Percentiles rank a stretch among this genome's conserved stretches.
Conservation (phyloP, 1,140 invertebrate species). For the Paraescarpia echinospica region DNA sequence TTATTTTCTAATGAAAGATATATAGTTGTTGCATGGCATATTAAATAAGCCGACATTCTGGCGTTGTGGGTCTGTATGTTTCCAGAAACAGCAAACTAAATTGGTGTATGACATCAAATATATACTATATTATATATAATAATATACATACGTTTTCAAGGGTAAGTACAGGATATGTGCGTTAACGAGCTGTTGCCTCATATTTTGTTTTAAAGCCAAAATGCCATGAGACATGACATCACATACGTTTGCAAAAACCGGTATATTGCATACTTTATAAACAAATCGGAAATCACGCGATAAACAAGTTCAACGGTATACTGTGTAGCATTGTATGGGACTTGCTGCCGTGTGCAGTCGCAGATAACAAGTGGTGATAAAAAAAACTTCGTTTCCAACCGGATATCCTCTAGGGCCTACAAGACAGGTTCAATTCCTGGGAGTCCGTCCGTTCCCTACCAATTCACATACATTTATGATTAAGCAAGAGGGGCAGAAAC, state of each 20-base stretch:
- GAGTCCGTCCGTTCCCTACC: neutral
- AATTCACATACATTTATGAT: neutral
- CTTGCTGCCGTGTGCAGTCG: neutral
- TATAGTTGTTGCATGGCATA: no score
- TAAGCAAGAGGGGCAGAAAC: neutral
- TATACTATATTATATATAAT: no score
- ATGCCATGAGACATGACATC: neutral
- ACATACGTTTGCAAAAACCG: no score
- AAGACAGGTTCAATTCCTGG: neutral
- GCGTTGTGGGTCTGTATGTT: no score
- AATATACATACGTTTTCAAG: no score
- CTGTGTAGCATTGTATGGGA: neutral
- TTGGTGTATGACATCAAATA: no score
- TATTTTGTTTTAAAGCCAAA: neutral
- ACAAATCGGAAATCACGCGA: neutral
- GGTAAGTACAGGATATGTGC: no score
- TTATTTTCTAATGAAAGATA: no score
- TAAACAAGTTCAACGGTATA: neutral
- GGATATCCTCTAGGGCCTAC: neutral
- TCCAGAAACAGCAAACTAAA: no score
- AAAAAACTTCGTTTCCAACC: neutral
- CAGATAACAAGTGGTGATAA: neutral
- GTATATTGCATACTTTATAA: no score
- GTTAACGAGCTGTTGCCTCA: neutral
- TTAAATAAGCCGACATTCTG: no score